Evolutionary conservation across 2,888 invertebrate species (phyloP).

Genomic region (Protodeltote pygarga): DNA sequence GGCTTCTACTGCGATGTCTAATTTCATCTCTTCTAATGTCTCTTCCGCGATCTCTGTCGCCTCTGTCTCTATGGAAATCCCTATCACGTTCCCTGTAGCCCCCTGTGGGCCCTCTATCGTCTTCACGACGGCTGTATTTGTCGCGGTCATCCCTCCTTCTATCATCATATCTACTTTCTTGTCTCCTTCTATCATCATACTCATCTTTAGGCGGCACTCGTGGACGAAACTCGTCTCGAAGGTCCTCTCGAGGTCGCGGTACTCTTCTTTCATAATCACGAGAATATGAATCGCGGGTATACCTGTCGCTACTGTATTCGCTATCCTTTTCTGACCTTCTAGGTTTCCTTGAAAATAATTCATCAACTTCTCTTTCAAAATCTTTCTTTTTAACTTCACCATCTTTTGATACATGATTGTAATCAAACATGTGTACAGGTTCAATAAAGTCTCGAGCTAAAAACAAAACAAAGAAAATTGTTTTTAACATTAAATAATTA

Average conservation of each 20-base stretch:
- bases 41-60: constrained; percentile 54
- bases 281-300: constrained; percentile 55
- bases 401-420: constrained; percentile 88
- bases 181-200: constrained; percentile 43
- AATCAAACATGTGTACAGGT: constrained; percentile 90
- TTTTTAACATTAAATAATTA: too few relatives aligned
- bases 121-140: constrained; percentile 49
- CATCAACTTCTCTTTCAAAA: constrained; percentile 75
- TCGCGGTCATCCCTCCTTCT: constrained; percentile 63
- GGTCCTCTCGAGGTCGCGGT: constrained; percentile 56
- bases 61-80: constrained; percentile 52
- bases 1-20: constrained; percentile 64
- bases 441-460: constrained; percentile 87
- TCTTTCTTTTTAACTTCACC: constrained; percentile 68
- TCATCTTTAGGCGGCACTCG: constrained; percentile 50
- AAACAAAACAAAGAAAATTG: too few relatives aligned
- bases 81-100: constrained; percentile 54
- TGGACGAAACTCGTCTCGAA: constrained; percentile 32
- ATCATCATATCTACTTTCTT: constrained; percentile 40
- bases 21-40: constrained; percentile 44
- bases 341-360: constrained; percentile 67
- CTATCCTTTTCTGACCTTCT: constrained; percentile 58
- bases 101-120: too few relatives aligned
- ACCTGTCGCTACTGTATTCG: constrained; percentile 56
- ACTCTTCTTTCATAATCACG: constrained; percentile 60